phyloP scores from a whole-genome alignment of 2,113 vertebrate species.

The Toxotes jaculatrix region DNA sequence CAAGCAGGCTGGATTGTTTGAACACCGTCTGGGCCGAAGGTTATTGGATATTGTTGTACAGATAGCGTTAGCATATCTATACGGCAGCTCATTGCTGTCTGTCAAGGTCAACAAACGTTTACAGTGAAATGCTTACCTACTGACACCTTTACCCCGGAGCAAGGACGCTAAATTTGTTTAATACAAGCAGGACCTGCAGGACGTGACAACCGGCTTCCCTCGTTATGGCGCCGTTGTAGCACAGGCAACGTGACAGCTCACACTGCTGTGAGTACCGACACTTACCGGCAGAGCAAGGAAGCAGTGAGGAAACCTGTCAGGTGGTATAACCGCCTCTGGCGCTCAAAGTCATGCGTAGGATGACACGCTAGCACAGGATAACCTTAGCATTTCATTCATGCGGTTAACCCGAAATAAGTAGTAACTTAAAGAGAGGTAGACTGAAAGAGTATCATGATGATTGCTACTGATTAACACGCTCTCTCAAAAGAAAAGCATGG shows the following conservation, averaged over 20 bases:
- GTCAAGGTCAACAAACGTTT: conserved; percentile 62
- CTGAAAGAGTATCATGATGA: neutral
- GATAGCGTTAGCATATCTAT: conserved; percentile 5
- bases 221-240: conserved; percentile 38
- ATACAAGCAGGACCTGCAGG: neutral
- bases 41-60: neutral
- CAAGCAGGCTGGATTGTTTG: neutral
- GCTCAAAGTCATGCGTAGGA: too few species aligned
- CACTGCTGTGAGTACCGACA: too few species aligned
- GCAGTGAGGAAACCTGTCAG: neutral
- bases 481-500: neutral
- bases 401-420: neutral
- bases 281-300: accelerated
- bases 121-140: conserved; percentile 28
- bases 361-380: neutral
- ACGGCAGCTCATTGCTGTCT: neutral
- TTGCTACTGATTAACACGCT: neutral
- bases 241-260: neutral
- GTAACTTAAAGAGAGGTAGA: neutral
- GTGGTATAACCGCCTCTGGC: neutral
- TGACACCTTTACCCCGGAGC: conserved; percentile 32
- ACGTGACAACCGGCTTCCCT: conserved; percentile 47
- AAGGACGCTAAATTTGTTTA: neutral
- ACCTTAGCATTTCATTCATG: neutral
- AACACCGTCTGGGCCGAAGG: neutral